These are phyloP conservation scores for Drosophila monieri DNA, from an alignment of 2,888 invertebrate genomes.

Conservation along the genomic window DNA sequence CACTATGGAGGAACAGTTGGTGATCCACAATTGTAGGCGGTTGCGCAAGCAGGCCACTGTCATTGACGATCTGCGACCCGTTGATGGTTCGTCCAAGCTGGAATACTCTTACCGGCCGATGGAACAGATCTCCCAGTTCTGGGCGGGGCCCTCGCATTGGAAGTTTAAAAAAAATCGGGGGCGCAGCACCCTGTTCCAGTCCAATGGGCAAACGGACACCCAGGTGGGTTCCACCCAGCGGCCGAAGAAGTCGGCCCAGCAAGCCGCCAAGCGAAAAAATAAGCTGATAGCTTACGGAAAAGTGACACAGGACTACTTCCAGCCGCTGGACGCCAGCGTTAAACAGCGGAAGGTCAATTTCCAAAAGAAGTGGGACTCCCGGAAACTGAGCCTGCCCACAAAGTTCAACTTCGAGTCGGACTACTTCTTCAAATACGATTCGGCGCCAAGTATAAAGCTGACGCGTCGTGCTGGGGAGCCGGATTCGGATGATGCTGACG, in stretches of 20 bases:
- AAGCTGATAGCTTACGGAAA: constrained; percentile 76
- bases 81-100: constrained; percentile 85
- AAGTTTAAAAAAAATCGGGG: constrained; percentile 86
- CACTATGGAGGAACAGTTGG: constrained; percentile 81
- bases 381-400: constrained; percentile 81
- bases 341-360: constrained; percentile 79
- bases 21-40: constrained; percentile 81
- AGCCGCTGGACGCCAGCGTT: constrained; percentile 69
- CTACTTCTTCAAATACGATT: constrained; percentile 73
- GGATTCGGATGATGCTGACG: constrained; percentile 84
- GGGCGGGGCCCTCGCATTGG: constrained; percentile 95
- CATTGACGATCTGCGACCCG: constrained; percentile 86
- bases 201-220: constrained; percentile 16
- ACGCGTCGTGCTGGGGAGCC: constrained; percentile 44
- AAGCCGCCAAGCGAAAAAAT: constrained; percentile 59
- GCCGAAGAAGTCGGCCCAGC: constrained; percentile 2
- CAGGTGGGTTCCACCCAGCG: constrained; percentile 1
- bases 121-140: constrained; percentile 85
- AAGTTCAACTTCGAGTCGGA: constrained; percentile 78
- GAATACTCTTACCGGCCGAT: constrained; percentile 90
- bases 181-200: constrained; percentile 59
- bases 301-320: constrained; percentile 75
- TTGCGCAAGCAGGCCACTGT: constrained; percentile 82
- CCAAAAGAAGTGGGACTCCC: constrained; percentile 83
- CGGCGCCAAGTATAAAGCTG: constrained; percentile 77